These are phyloP conservation scores for Antennarius striatus DNA, from an alignment of 2,113 vertebrate species.

Conservation along the genomic window DNA sequence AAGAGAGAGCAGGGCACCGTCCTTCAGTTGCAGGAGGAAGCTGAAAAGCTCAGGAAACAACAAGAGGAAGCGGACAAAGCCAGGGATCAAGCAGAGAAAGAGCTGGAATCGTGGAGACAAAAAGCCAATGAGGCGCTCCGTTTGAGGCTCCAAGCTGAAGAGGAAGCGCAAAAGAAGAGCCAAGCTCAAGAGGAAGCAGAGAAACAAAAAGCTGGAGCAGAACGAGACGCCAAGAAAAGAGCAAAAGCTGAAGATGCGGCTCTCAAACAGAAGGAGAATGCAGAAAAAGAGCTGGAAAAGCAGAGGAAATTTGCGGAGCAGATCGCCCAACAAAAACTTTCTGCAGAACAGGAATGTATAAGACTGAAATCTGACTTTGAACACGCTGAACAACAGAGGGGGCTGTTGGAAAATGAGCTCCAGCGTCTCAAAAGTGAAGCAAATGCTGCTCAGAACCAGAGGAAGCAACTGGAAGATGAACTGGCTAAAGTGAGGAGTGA, in stretches of 20 bases:
- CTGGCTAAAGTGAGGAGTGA: conserved; percentile 88
- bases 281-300: conserved; percentile 90
- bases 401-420: conserved; percentile 90
- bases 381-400: conserved; percentile 89
- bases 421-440: conserved; percentile 88
- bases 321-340: conserved; percentile 88
- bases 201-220: conserved; percentile 91
- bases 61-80: conserved; percentile 87
- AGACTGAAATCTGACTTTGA: conserved; percentile 90
- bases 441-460: conserved; percentile 81
- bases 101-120: conserved; percentile 93
- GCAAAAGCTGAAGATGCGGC: conserved; percentile 90
- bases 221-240: conserved; percentile 88
- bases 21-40: conserved; percentile 90
- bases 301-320: conserved; percentile 89
- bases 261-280: conserved; percentile 89
- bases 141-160: conserved; percentile 90
- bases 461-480: conserved; percentile 90
- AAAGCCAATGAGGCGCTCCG: conserved; percentile 95
- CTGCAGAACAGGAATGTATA: conserved; percentile 92
- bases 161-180: conserved; percentile 91
- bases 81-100: conserved; percentile 87
- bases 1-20: conserved; percentile 89
- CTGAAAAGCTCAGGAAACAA: conserved; percentile 83
- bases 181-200: conserved; percentile 92